Base-by-base conservation (phyloP, 2,888 invertebrate genomes). In the Ditylenchus weischeri region DNA sequence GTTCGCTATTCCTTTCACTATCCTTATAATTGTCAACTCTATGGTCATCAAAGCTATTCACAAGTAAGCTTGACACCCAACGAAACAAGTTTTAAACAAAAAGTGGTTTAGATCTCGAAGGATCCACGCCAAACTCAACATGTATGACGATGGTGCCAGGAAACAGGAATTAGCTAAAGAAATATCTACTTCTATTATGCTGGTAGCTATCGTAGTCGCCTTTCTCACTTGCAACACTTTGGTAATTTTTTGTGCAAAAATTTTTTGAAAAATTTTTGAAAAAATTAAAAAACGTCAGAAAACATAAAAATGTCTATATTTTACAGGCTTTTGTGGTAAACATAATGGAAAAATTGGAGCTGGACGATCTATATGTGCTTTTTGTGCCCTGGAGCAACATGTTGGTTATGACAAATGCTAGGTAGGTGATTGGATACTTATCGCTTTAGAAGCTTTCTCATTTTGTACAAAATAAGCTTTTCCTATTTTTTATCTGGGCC, bases 141-240 rank as follows among this genome's bases (percentile, higher is more conserved):
- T 75, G 18, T 71, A 65, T 48, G 71, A 72, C 48, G 75, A 77
- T 51, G 71, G 60, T 18, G 62, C 64, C 23, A 64, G 69, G 60
- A 72, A 73, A 49, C 75, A 72, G 57, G 76, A 80, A 64, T 48
- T 74, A 54, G 76, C 76, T 38, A 78, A 78, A 64, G 78, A 85
- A 70, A 84, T 84, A 72, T 84, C 84, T 75, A 84, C 84, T 5
- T 85, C 85, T 21, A 80, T 84, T 48, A 85, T 85, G 85, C 77
- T 85, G 10, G 84, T 84, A 13, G 83, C 83, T n/a, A 83, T 85
- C 18, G 85, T 85, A 0, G 77, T 85, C 50, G 84, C 85, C 21
- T 85, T 85, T 72, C 83, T 85, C 69, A 74, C 84, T 7, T 85
- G 85, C 69, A 85, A 85, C 72, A 75, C 79, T 8, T 57, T 80